Percentiles rank a stretch among this genome's conserved stretches.
Conservation (phyloP, 2,797 vertebrate species). For the Liasis olivaceus region DNA sequence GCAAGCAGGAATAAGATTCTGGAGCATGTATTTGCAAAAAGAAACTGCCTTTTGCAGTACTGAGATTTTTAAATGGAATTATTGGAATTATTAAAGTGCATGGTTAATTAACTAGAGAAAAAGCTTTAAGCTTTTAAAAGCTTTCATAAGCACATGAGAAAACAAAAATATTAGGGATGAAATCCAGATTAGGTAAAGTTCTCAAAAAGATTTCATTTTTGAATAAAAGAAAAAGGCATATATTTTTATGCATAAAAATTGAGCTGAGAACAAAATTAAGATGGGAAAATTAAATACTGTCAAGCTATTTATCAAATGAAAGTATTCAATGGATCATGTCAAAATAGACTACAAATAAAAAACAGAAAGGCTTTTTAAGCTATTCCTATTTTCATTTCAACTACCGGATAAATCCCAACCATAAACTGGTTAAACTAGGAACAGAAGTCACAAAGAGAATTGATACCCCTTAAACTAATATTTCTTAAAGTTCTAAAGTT, state of each 20-base stretch:
- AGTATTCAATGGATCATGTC: background rate
- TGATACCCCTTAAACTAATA: no score
- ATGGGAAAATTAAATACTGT: background rate
- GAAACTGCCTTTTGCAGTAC: background rate
- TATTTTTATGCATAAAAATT: background rate
- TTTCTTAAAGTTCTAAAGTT: no score
- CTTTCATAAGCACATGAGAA: background rate
- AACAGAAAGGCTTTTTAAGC: background rate
- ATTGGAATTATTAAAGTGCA: slow-evolving; percentile 1
- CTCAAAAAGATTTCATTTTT: background rate
- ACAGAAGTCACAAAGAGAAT: no score
- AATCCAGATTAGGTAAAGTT: slow-evolving; percentile 13
- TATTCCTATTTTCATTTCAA: no score
- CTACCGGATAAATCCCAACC: no score
- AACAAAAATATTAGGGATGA: background rate
- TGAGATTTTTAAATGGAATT: slow-evolving; percentile 1
- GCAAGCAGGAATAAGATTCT: background rate
- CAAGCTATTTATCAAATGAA: background rate
- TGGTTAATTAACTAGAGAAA: background rate
- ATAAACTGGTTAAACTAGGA: no score
- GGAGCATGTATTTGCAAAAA: background rate
- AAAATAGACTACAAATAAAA: background rate
- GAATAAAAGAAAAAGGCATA: background rate
- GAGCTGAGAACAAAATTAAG: background rate
- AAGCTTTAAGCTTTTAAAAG: slow-evolving; percentile 7